Conservation (phyloP, 92 coral and sea anemone species). For the Diadumene lineata region DNA sequence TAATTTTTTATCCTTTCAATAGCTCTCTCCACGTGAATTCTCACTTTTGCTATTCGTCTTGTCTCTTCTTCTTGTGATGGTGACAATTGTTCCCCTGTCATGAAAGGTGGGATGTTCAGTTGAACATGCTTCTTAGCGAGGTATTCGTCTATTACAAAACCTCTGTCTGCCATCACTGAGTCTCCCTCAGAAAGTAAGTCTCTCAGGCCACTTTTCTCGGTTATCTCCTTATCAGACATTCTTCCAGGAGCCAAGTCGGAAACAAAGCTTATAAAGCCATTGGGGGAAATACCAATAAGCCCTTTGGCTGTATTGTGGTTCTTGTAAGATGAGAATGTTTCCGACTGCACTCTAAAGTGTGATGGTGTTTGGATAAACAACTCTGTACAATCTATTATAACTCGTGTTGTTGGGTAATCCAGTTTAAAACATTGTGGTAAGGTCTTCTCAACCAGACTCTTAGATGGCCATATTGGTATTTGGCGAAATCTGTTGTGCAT, state of each 20-base stretch:
- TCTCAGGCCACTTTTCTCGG: conserved; percentile 2
- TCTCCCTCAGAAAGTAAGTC: conserved; percentile 35
- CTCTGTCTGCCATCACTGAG: conserved; percentile 52
- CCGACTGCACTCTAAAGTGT: conserved; percentile 34
- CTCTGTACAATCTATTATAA: conserved; percentile 57
- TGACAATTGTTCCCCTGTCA: conserved; percentile 10
- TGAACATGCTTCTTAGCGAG: conserved; percentile 38
- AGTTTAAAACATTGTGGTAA: conserved; percentile 41
- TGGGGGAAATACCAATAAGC: conserved; percentile 39
- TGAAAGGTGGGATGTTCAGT: conserved; percentile 46
- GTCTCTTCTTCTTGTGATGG: conserved; percentile 16
- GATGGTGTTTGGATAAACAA: conserved; percentile 50
- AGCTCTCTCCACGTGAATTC: background rate
- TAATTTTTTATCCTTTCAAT: background rate
- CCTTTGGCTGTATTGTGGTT: conserved; percentile 38
- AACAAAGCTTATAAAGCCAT: conserved; percentile 41
- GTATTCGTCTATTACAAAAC: conserved; percentile 41
- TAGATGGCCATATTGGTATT: conserved; percentile 56
- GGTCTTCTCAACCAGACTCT: conserved; percentile 28
- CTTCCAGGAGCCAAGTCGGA: conserved; percentile 40
- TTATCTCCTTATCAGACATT: conserved; percentile 28
- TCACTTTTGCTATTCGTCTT: background rate
- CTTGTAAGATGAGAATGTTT: conserved; percentile 40
- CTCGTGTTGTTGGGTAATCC: conserved; percentile 41
- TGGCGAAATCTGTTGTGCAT: conserved; percentile 34